Evolutionary conservation across 2,888 invertebrate genomes (phyloP), one percentile per base, ranked within the genome.

Genomic region (Drosophila pseudotalamancana): DNA sequence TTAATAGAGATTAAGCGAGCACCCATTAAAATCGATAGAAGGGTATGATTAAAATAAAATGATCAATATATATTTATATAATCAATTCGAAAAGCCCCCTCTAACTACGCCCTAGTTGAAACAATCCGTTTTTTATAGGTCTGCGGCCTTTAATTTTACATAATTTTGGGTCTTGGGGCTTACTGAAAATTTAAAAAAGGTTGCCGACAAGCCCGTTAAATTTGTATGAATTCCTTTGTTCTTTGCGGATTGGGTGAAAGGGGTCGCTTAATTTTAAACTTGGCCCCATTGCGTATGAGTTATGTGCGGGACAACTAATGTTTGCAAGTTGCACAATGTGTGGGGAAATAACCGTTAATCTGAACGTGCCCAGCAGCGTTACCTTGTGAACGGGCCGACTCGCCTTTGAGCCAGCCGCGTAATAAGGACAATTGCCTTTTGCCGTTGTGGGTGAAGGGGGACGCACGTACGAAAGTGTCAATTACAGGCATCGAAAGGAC

Each of bases 401-500:
- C 49, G 29, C 42, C 56, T 66, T 72, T 68, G 77, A 50, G 54
- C n/a, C 32, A 37, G 51, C 31, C 49, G 53, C 62, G 25, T 32
- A 79, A 86, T 83, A 67, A 83, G 83, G 54, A 62, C 76, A 78
- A 79, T 82, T 86, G 80, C 79, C 62, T 85, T 83, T 74, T 40
- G 54, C 37, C 59, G 63, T 83, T 79, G 70, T 45, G 40, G n/a
- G n/a, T n/a, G n/a, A n/a, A n/a, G n/a, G n/a, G n/a, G 34, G 21
- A 21, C 11, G 23, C 31, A 42, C 43, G 46, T 21, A 40, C 34
- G 59, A 53, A 79, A 69, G 76, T 83, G 79, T 80, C 79, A 83
- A 86, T 86, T 80, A 79, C 79, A 80, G 75, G 29, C 71, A 64
- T 63, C 34, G 54, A 72, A 48, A 37, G 45, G 60, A 45, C 49